Conservation (phyloP, 2,113 vertebrate species). For the Progne subis region DNA sequence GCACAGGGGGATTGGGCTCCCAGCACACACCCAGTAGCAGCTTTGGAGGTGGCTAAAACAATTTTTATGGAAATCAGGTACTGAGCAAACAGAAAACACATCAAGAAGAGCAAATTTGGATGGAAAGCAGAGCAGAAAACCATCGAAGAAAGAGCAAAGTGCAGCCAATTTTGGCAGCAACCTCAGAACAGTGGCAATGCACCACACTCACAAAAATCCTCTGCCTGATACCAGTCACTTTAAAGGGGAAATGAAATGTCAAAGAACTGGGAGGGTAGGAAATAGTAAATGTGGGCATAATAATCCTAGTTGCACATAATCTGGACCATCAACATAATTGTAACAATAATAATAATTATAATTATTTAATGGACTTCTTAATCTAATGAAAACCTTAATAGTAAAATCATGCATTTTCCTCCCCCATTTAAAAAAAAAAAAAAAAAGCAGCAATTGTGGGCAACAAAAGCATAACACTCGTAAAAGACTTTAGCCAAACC, state of each 20-base stretch:
- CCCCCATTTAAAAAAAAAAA: too few relatives aligned
- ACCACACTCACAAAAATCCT: too few relatives aligned
- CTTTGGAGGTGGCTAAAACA: neutral
- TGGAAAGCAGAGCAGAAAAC: neutral
- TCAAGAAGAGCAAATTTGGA: neutral
- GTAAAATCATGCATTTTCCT: fast-evolving
- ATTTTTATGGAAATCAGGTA: neutral
- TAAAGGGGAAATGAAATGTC: fast-evolving
- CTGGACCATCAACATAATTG: neutral
- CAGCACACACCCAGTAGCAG: neutral
- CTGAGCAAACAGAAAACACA: neutral
- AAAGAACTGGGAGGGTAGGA: neutral
- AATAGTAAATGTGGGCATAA: fast-evolving
- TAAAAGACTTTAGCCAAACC: neutral
- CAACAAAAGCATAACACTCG: fast-evolving
- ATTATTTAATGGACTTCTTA: neutral
- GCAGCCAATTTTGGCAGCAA: neutral
- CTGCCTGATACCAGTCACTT: neutral
- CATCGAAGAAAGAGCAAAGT: neutral
- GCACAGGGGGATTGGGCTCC: neutral
- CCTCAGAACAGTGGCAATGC: fast-evolving
- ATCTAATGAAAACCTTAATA: neutral
- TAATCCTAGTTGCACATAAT: neutral
- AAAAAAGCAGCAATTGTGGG: neutral
- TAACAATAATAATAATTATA: neutral